Evolutionary conservation across 2,888 invertebrate genomes (phyloP), one percentile per base, ranked within the genome.

Genomic region (Calameuta filiformis): DNA sequence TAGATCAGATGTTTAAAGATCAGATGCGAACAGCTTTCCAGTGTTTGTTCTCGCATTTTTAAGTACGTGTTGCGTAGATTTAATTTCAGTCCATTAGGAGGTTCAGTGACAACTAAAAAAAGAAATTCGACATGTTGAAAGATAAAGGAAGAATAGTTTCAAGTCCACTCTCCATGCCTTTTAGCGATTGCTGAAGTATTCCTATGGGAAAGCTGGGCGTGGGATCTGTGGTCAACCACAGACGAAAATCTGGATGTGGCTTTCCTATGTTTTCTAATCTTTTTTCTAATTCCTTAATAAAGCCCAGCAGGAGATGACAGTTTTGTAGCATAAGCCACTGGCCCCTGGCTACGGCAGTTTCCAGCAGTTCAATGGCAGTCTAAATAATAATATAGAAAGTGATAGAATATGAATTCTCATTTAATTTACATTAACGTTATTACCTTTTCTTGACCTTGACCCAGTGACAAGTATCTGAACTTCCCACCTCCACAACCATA

Each of bases 261-360:
- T 95, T 95, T 78, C 93, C 94, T 87, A 96, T 93, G 90, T 95
- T 93, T 88, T 98, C 98, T 76, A 98, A 92, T 83, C 95, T 94
- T 89, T 98, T 98, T 91, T 98, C 98, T 83, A 98, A 92, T 82
- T 95, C 94, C 33, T 94, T 93, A 9, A 98, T 93, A 92, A 98
- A 98, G 6, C 94, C 93, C 12, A 97, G 93, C 35, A 98, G 92
- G 75, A 98, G 92, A 90, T 98, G 98, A 81, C 98, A 98, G 92
- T 98, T 98, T 92, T 98, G 98, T 35, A 98, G 93, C 94, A 98
- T 96, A 81, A 98, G 92, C 98, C 98, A 98, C 87, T 96, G 96
- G 0, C 98, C 98, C 89, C 95, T 94, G 0, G 93, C 92, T 15
- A 95, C 93, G 0, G 96, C 95, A 0, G 93, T 93, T 81, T 96